phyloP scores from a whole-genome alignment of 2,113 vertebrate species.

The Nothobranchius furzeri region DNA sequence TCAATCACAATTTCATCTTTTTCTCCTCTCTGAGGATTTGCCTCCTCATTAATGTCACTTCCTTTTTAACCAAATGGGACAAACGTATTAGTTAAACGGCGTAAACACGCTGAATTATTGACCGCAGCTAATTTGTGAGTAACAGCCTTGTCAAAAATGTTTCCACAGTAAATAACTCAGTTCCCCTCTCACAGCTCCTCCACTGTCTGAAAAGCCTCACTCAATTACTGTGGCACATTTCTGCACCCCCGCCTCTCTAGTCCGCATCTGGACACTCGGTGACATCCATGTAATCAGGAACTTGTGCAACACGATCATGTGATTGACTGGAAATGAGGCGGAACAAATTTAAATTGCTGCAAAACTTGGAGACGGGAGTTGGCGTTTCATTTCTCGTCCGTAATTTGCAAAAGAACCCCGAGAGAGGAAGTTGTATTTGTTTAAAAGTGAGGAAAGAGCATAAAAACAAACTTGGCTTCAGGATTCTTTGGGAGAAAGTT shows the following conservation, averaged over 20 bases:
- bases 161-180: conserved; percentile 40
- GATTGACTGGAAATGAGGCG: conserved; percentile 53
- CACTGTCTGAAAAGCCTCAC: conserved; percentile 52
- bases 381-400: too few species aligned
- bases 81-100: conserved; percentile 2
- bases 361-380: neutral
- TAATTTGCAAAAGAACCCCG: too few species aligned
- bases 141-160: conserved; percentile 31
- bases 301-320: conserved; percentile 61
- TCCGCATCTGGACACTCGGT: conserved; percentile 25
- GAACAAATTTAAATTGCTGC: conserved; percentile 54
- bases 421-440: conserved; percentile 26
- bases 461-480: conserved; percentile 15
- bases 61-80: neutral
- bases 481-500: conserved; percentile 18
- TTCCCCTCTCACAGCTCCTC: conserved; percentile 34
- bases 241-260: neutral
- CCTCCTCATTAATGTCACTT: neutral
- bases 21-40: conserved; percentile 2
- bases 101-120: conserved; percentile 24
- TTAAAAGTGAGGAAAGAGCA: conserved; percentile 11
- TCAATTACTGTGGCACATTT: conserved; percentile 59
- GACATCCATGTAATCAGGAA: conserved; percentile 64
- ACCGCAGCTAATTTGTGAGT: conserved; percentile 37
- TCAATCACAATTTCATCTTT: conserved; percentile 12